Evolutionary conservation across 2,113 vertebrate species (phyloP), one percentile per base, ranked within the genome.

Genomic region (Anolis carolinensis): DNA sequence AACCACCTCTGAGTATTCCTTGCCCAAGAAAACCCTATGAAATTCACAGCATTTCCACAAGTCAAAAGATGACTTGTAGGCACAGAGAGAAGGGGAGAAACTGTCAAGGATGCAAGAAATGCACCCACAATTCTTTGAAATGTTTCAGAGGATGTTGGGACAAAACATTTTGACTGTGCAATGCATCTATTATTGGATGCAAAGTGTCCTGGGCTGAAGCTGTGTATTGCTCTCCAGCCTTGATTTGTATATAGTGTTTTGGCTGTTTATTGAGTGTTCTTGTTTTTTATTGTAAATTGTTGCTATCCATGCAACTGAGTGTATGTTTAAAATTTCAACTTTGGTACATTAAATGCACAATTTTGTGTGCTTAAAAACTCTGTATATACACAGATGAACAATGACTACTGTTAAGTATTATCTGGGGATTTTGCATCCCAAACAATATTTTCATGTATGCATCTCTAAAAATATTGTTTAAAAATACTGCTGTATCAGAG

Each of bases 321-420:
- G 65, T 95, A 93, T 90, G 92, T 94, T 93, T 32, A 94, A 95
- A 92, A 83, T 94, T 95, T 95, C 93, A 92, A 95, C 92, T 95
- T 94, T 86, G 52, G 85, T 95, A 93, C 79, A 81, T 88, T 93
- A 93, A 94, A 94, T 91, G 95, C 96, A 97, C 96, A 96, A 96
- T 96, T 97, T 95, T 95, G 94, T 94, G 95, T 97, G 96, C 96
- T 96, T 95, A 94, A 93, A 91, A 93, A 88, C 83, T 96, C 91
- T 96, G 95, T 96, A 96, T 94, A 94, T 94, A 95, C 83, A 87
- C 84, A 75, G 39, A 94, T 88, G 87, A 93, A 93, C 93, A 92
- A 93, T 88, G 88, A 95, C 88, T 89, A 90, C 80, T 93, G 70
- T 93, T 94, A 90, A 95, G 89, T 89, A 90, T 94, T 90, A 93